phyloP scores from a whole-genome alignment of 2,797 vertebrate species.

The Rhyacichthys aspro region DNA sequence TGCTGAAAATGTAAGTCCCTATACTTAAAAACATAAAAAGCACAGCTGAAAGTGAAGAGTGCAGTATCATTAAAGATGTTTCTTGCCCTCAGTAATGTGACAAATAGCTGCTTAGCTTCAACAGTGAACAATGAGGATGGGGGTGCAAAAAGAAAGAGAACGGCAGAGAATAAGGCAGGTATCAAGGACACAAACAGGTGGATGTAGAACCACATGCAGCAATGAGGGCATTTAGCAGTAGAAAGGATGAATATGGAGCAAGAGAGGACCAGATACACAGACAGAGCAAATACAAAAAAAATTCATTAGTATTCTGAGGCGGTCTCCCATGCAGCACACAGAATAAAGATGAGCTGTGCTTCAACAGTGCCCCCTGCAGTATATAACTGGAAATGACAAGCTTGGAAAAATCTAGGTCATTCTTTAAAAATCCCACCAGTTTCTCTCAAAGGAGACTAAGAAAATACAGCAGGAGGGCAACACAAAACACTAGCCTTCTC shows the following conservation, averaged over 20 bases:
- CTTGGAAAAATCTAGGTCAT: conserved; percentile 75
- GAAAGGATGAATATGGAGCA: conserved; percentile 33
- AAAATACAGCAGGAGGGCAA: conserved; percentile 55
- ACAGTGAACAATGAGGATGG: conserved; percentile 40
- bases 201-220: conserved; percentile 40
- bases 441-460: conserved; percentile 60
- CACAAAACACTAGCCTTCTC: conserved; percentile 54
- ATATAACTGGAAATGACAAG: neutral
- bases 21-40: too few relatives aligned
- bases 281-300: conserved; percentile 40
- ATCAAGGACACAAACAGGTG: conserved; percentile 50
- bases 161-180: conserved; percentile 22
- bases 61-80: too few relatives aligned
- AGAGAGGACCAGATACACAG: conserved; percentile 30
- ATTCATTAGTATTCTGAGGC: conserved; percentile 81
- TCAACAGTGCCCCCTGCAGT: conserved; percentile 77
- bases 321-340: conserved; percentile 79
- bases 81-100: conserved; percentile 50
- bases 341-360: conserved; percentile 17
- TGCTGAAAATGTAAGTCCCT: too few relatives aligned
- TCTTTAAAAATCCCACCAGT: conserved; percentile 59
- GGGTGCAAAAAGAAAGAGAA: conserved; percentile 14
- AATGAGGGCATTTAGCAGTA: conserved; percentile 31
- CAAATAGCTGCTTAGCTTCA: conserved; percentile 70
- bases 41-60: too few relatives aligned